Evolutionary conservation across 2,888 invertebrate species (phyloP), one percentile per base, ranked within the genome.

Genomic region (Ennomos erosarius): DNA sequence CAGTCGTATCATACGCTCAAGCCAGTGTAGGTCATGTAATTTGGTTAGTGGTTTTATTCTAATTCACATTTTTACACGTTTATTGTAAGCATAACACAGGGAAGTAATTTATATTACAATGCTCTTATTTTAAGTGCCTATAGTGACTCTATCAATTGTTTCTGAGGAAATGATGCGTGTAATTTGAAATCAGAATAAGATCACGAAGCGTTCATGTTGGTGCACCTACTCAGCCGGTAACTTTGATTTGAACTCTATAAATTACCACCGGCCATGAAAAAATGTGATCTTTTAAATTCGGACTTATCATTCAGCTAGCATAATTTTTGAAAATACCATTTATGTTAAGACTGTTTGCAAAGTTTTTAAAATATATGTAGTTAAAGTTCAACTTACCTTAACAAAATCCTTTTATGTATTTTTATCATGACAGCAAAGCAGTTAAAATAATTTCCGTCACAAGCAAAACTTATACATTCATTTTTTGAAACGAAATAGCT

Each of bases 101-200:
- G 79, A 76, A 80, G 71, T 79, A 72, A 76, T 80, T 76, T 74
- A 64, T 53, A 42, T 38, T 55, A 67, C 64, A 73, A 70, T 72
- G 56, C 65, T 70, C 62, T 70, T 69, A 61, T 68, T 68, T 49
- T 51, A 47, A 50, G 49, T 67, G 49, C 34, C 43, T 46, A 57
- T 58, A 60, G 1, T 26, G 65, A 55, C 53, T 26, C 63, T 67
- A 39, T 62, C 9, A 45, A 58, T 61, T 74, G 66, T 74, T 72
- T 70, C 62, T 59, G 61, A 64, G 68, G 69, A 64, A 76, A 74
- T 69, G 54, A 50, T 66, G 54, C 53, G 49, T 46, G 42, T 54
- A 54, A 59, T 55, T 59, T 49, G 48, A 66, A 48, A 58, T 62
- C 66, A 60, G 61, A 67, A 59, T 54, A 10, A 38, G 11, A 52